These are phyloP conservation scores for Stichodactyla helianthus DNA, from an alignment of 64 coral and sea anemone genomes.

Conservation along the genomic window DNA sequence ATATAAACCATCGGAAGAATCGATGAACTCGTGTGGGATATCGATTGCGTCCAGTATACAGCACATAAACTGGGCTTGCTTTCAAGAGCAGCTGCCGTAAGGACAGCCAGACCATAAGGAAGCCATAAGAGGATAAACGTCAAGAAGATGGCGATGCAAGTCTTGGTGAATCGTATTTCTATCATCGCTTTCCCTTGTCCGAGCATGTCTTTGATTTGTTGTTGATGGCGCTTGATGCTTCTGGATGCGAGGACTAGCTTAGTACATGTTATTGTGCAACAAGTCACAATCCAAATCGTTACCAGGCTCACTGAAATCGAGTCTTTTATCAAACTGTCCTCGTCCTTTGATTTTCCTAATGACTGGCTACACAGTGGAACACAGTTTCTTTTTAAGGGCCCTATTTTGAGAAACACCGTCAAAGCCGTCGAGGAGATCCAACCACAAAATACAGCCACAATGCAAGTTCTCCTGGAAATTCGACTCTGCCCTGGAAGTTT, in stretches of 20 bases:
- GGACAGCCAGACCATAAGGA: slow-evolving; percentile 11
- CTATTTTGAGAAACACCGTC: neutral
- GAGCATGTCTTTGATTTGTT: slow-evolving; percentile 41
- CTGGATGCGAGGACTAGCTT: neutral
- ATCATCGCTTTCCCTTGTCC: neutral
- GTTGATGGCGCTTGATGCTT: slow-evolving; percentile 19
- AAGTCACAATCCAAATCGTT: slow-evolving; percentile 8
- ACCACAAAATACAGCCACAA: neutral
- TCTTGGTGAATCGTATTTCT: slow-evolving; percentile 45
- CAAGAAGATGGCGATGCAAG: slow-evolving; percentile 36
- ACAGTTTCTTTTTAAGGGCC: neutral
- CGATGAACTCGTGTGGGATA: slow-evolving; percentile 29
- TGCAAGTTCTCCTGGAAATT: neutral
- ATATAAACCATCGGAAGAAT: slow-evolving; percentile 48
- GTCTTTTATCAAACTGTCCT: neutral
- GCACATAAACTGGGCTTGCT: slow-evolving; percentile 10
- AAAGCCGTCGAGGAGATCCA: neutral
- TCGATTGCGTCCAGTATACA: slow-evolving; percentile 13
- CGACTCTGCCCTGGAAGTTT: slow-evolving; percentile 27
- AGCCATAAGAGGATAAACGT: slow-evolving; percentile 38
- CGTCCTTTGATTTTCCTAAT: neutral
- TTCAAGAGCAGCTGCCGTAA: neutral
- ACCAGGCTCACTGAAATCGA: slow-evolving; percentile 21
- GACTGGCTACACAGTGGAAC: neutral
- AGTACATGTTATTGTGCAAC: neutral